Conservation (phyloP, 2,797 vertebrate species). For the Chaetodon trifasciatus region DNA sequence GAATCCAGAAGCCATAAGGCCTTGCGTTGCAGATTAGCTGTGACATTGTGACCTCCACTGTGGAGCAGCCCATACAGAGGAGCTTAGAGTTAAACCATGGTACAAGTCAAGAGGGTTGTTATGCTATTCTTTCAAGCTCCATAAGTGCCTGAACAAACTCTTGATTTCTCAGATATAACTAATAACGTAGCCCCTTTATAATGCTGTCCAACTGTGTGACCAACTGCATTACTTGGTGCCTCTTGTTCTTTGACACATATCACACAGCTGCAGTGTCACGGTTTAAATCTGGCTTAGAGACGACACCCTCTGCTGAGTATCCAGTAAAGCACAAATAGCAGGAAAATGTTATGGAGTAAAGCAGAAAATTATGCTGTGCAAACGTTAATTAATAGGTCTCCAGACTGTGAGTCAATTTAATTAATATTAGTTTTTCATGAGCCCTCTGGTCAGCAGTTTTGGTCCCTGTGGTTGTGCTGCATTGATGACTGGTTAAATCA, state of each 20-base stretch:
- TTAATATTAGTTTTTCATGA: conserved; percentile 12
- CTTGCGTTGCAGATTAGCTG: conserved; percentile 66
- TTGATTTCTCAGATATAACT: conserved; percentile 9
- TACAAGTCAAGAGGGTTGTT: conserved; percentile 37
- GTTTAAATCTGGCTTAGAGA: conserved; percentile 21
- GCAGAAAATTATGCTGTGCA: background rate
- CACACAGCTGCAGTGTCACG: conserved; percentile 15
- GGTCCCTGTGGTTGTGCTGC: conserved; percentile 2
- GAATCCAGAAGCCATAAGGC: conserved; percentile 63
- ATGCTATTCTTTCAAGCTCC: conserved; percentile 24
- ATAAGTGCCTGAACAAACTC: conserved; percentile 10
- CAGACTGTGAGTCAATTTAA: background rate
- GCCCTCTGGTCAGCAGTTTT: background rate
- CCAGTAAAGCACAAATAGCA: conserved; percentile 4
- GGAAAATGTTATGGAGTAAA: background rate
- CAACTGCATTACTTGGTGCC: conserved; percentile 11
- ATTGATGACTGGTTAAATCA: conserved; percentile 24
- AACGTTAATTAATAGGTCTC: background rate
- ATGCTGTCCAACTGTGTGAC: conserved; percentile 14
- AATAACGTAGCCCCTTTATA: conserved; percentile 1
- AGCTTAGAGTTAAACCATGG: conserved; percentile 48
- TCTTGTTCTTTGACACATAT: conserved; percentile 31
- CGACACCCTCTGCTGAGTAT: conserved; percentile 14
- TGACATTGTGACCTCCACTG: conserved; percentile 61
- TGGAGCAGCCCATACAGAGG: conserved; percentile 35